Percentiles rank a stretch among this genome's conserved stretches.
Conservation (phyloP, 1,140 invertebrate genomes). For the Drosophila parvula region DNA sequence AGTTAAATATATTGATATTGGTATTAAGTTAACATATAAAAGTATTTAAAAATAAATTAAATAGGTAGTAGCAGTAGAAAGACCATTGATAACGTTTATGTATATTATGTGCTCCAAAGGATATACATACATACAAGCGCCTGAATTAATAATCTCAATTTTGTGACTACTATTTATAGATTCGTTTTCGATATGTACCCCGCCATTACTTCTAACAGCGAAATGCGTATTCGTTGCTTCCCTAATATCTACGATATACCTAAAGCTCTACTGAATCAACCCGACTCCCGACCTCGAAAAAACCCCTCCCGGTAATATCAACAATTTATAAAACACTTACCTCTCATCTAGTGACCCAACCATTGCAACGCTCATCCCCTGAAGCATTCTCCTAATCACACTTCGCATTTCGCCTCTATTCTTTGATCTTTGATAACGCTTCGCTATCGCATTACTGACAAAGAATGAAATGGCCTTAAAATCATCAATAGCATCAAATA, state of each 20-base stretch:
- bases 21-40: slow-evolving; percentile 37
- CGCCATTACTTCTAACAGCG: slow-evolving; percentile 75
- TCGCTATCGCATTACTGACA: slow-evolving; percentile 20
- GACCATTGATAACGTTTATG: slow-evolving; percentile 9
- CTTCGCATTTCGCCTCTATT: neutral
- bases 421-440: slow-evolving; percentile 20
- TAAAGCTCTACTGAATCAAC: slow-evolving; percentile 70
- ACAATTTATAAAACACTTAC: slow-evolving; percentile 25
- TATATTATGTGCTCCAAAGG: slow-evolving; percentile 18
- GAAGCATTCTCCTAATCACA: slow-evolving; percentile 7
- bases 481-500: slow-evolving; percentile 14
- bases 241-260: slow-evolving; percentile 73
- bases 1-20: slow-evolving; percentile 65
- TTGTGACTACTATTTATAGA: slow-evolving; percentile 77
- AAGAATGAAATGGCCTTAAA: slow-evolving; percentile 8
- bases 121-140: slow-evolving; percentile 1
- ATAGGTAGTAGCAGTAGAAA: slow-evolving; percentile 13
- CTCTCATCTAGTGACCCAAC: slow-evolving; percentile 1
- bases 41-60: neutral
- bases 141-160: slow-evolving; percentile 55
- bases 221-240: slow-evolving; percentile 74
- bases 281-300: slow-evolving; percentile 32
- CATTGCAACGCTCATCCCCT: slow-evolving; percentile 21
- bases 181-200: slow-evolving; percentile 70
- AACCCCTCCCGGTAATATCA: slow-evolving; percentile 58